Conservation (phyloP, 2,888 invertebrate genomes). For the Glyphotaelius pellucidus region DNA sequence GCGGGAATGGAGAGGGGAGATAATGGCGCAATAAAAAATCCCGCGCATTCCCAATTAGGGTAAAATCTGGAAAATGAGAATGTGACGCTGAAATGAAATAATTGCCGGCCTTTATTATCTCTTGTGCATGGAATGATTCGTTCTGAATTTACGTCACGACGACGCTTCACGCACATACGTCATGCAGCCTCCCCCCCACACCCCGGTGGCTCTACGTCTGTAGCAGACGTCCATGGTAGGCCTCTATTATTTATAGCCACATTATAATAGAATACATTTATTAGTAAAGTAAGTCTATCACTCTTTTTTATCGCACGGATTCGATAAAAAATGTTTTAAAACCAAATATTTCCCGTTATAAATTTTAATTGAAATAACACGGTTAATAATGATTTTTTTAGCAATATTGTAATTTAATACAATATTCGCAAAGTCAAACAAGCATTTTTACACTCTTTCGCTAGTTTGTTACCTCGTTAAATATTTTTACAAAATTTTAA, state of each 20-base stretch:
- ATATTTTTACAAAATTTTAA: too few species aligned
- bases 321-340: not conserved
- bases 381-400: too few species aligned
- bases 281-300: not conserved
- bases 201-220: not conserved
- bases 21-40: constrained; percentile 40
- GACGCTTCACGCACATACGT: not conserved
- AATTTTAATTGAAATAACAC: too few species aligned
- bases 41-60: constrained; percentile 32
- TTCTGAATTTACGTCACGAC: not conserved
- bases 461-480: too few species aligned
- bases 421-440: too few species aligned
- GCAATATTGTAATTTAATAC: too few species aligned
- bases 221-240: not conserved
- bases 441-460: too few species aligned
- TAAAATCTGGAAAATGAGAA: constrained; percentile 36
- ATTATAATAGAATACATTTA: not conserved
- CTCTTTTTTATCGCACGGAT: too few species aligned
- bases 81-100: constrained; percentile 10
- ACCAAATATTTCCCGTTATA: too few species aligned
- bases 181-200: not conserved
- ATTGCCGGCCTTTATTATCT: constrained; percentile 10
- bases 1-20: constrained; percentile 5
- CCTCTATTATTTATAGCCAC: not conserved
- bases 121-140: not conserved